phyloP scores from a whole-genome alignment of 1,140 invertebrate genomes.

The Odontomachus brunneus region DNA sequence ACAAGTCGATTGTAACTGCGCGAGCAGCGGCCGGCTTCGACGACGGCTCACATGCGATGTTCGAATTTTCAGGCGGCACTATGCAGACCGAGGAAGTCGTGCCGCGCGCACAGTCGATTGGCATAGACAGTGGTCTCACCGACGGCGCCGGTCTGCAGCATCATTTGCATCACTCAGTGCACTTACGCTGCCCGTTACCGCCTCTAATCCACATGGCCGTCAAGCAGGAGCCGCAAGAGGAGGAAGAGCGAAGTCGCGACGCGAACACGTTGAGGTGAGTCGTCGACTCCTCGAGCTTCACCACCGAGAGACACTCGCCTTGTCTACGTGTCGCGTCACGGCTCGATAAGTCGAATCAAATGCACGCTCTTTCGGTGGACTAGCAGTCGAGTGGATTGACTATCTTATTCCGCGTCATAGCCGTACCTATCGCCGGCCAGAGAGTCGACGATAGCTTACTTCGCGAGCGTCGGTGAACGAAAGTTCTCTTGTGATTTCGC shows the following conservation, averaged over 20 bases:
- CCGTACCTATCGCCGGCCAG: no score
- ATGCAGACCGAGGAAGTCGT: slow-evolving; percentile 86
- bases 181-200: slow-evolving; percentile 76
- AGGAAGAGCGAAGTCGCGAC: slow-evolving; percentile 78
- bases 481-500: slow-evolving; percentile 43
- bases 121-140: slow-evolving; percentile 80
- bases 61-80: slow-evolving; percentile 82
- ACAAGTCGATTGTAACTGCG: no score
- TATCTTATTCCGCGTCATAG: no score
- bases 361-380: neutral
- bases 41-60: neutral
- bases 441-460: neutral
- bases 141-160: slow-evolving; percentile 77
- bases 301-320: neutral
- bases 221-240: slow-evolving; percentile 84
- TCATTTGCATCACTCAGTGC: slow-evolving; percentile 77
- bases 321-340: neutral
- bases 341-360: neutral
- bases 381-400: no score
- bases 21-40: neutral
- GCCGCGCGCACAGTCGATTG: slow-evolving; percentile 81
- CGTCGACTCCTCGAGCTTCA: neutral
- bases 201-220: slow-evolving; percentile 82
- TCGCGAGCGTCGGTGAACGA: neutral
- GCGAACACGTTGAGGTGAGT: slow-evolving; percentile 74